These are phyloP conservation scores for Augochlora pura DNA, from an alignment of 1,140 invertebrate species.

Conservation along the genomic window DNA sequence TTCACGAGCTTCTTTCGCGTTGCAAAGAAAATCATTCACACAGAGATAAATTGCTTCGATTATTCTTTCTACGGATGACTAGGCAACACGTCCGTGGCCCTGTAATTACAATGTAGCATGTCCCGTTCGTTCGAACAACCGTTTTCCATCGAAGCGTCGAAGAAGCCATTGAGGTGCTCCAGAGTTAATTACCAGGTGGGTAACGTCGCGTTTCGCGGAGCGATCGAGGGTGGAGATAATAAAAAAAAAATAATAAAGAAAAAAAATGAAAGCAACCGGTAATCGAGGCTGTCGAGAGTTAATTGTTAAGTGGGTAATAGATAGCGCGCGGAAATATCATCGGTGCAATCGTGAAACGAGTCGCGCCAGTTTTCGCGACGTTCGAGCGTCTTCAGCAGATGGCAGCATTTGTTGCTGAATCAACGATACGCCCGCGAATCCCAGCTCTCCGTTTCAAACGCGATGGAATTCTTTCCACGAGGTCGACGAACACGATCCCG, in stretches of 20 bases:
- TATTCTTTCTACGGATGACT: no score
- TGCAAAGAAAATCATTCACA: no score
- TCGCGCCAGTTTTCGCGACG: neutral
- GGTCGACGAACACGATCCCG: neutral
- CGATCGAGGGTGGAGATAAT: neutral
- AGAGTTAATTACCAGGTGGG: constrained; percentile 10
- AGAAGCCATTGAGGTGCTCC: constrained; percentile 4
- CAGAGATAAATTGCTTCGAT: no score
- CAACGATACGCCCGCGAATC: neutral
- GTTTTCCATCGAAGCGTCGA: constrained; percentile 5
- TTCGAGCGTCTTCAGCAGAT: constrained; percentile 20
- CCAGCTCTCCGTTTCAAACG: neutral
- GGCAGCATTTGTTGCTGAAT: constrained; percentile 16
- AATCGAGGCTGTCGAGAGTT: constrained; percentile 8
- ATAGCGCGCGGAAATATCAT: neutral
- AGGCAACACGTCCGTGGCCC: no score
- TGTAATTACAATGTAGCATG: no score
- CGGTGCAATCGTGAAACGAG: constrained; percentile 10
- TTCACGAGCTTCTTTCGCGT: no score
- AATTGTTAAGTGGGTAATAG: constrained; percentile 33
- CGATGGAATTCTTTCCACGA: neutral
- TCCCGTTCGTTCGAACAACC: no score
- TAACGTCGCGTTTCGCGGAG: neutral
- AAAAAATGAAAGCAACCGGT: neutral
- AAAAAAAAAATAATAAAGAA: neutral